phyloP scores from a whole-genome alignment of 2,888 invertebrate species.

The Anticlea derivata region DNA sequence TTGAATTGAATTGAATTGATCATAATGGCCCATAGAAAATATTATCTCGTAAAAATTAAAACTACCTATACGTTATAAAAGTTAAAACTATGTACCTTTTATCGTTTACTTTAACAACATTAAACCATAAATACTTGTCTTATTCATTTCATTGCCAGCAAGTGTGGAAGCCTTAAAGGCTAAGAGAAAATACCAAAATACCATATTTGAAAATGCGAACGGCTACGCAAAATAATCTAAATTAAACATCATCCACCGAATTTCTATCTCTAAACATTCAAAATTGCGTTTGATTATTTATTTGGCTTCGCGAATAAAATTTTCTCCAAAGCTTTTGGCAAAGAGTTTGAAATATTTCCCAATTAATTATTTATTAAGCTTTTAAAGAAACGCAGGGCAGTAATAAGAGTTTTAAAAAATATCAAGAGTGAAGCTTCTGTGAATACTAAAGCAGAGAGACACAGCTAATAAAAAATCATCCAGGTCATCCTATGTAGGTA shows the following conservation, averaged over 20 bases:
- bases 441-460: conserved; percentile 44
- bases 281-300: conserved; percentile 54
- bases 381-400: conserved; percentile 57
- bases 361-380: conserved; percentile 73
- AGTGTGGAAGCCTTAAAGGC: too few relatives aligned
- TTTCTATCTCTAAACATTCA: conserved; percentile 18
- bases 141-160: too few relatives aligned
- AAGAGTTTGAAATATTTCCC: conserved; percentile 56
- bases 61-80: too few relatives aligned
- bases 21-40: too few relatives aligned
- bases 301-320: conserved; percentile 50
- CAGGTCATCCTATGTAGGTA: too few relatives aligned
- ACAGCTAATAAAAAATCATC: background rate
- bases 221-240: conserved; percentile 1
- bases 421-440: conserved; percentile 41
- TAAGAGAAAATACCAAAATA: too few relatives aligned
- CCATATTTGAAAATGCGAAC: background rate
- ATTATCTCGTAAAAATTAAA: too few relatives aligned
- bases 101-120: background rate
- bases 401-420: conserved; percentile 56
- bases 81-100: too few relatives aligned
- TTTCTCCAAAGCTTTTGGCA: conserved; percentile 43
- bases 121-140: background rate
- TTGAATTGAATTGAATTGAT: too few relatives aligned
- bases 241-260: background rate